phyloP scores from a whole-genome alignment of 2,888 invertebrate genomes.

The Agrotis exclamationis region DNA sequence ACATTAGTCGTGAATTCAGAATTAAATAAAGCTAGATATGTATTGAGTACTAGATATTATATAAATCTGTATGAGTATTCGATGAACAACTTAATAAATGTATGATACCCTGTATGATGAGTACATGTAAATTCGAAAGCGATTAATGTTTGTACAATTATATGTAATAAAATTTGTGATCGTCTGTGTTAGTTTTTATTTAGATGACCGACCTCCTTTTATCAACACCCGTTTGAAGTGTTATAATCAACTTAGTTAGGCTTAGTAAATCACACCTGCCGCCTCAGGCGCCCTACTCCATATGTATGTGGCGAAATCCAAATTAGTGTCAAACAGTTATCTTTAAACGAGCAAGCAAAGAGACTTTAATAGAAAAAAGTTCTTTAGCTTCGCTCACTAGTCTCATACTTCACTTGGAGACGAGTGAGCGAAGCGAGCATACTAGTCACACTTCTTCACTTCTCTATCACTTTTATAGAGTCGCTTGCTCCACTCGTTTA shows the following conservation, averaged over 20 bases:
- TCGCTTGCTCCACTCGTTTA: not conserved
- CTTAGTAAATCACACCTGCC: too few species aligned
- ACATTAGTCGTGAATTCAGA: slow-evolving; percentile 43
- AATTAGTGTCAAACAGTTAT: too few species aligned
- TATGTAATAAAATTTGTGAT: slow-evolving; percentile 68
- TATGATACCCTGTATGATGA: slow-evolving; percentile 42
- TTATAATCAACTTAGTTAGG: too few species aligned
- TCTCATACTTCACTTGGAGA: too few species aligned
- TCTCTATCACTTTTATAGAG: not conserved
- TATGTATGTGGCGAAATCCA: too few species aligned
- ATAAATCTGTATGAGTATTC: slow-evolving; percentile 43
- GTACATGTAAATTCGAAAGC: slow-evolving; percentile 52
- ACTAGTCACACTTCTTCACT: not conserved
- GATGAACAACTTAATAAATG: slow-evolving; percentile 47
- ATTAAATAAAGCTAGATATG: slow-evolving; percentile 53
- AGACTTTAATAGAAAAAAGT: too few species aligned
- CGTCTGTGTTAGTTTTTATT: slow-evolving; percentile 53
- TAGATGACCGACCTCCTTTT: not conserved
- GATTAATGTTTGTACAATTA: slow-evolving; percentile 67
- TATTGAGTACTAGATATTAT: slow-evolving; percentile 48
- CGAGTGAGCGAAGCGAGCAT: not conserved
- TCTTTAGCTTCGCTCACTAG: too few species aligned
- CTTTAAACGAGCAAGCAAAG: too few species aligned
- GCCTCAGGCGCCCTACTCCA: too few species aligned
- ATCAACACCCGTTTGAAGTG: not conserved